Base-by-base conservation (phyloP, 2,113 vertebrate species). In the Glaucidium brasilianum region DNA sequence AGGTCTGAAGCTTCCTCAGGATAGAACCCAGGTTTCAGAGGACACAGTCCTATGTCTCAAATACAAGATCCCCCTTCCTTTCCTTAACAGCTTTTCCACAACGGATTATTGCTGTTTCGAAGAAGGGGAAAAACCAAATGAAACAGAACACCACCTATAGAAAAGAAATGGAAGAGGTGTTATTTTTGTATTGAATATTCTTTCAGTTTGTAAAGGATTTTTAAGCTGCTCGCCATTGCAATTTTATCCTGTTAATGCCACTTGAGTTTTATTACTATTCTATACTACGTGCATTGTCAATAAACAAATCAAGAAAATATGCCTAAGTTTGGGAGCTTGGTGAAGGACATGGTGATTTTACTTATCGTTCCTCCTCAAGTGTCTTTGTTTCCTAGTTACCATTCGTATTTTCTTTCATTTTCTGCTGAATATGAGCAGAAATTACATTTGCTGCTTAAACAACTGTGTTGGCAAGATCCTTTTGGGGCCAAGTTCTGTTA, bases 381-480 rank as follows among this genome's bases (percentile, higher is more conserved):
- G 53, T 19, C 69, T 92, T 88, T 86, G 55, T 94, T 81, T 89
- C 75, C 60, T 75, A 39, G 85, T 55, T 93, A 60, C 73, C 43
- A 17, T 81, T 88, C 4, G 0, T 56, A 10, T 50, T 84, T 92
- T 91, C 47, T 73, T 81, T 75, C 69, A 5, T 58, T 81, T 41
- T 68, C 79, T 71, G 30, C 68, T 91, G 64, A 78, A 43, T 71
- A 68, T 47, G 85, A 86, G 49, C 56, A 75, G 85, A 92, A 89
- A 95, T 95, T 94, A 41, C 20, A 89, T 92, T 75, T 41, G 25
- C 64, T 94, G 43, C 69, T 89, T 78, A 23, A 94, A 41, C 60
- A 91, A 56, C 83, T 81, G 50, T 49, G 58, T 78, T 91, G 52
- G 60, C 83, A 81, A 85, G 52, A 64, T 67, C 27, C 9, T 91